Base-by-base conservation (phyloP, 2,888 invertebrate species). In the Scaptomyza cyrtandrae region DNA sequence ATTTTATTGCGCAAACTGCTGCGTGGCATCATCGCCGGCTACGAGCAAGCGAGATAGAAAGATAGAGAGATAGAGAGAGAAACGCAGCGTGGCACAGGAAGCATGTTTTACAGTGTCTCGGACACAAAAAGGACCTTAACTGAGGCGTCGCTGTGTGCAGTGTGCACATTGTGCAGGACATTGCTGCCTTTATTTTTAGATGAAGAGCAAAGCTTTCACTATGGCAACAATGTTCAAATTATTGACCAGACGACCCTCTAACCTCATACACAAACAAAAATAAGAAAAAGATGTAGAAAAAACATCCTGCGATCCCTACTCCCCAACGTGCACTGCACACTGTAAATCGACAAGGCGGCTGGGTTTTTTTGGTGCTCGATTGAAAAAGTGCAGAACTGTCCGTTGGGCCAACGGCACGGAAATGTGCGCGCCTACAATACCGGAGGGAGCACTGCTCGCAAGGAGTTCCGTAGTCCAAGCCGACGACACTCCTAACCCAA, bases 1-100 rank as follows among this genome's bases (percentile, higher is more conserved):
- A 91, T 91, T 92, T 89, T 88, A 90, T 90, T 90, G 90, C 89
- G 89, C 90, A 92, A 91, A 91, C 90, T 90, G 89, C 81, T 89
- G 86, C 89, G 83, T 80, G 73, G 78, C 84, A 68, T 78, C 65
- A 63, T 59, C 55, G 65, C 24, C 68, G 64, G 48, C 44, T 60
- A 59, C 46, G 60, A 33, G 44, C 41, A 24, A 65, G 10, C 19
- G 52, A 37, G 52, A 52, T 27, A 39, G 52, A 37, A 10, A 24
- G 14, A 24, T 3, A 24, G 24, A 14, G 10, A 11, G 50, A 37
- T 3, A 14, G 37, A 14, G 24, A 24, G n/a, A 10, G n/a, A n/a
- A 71, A 24, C 14, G 33, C 14, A 48, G 44, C 41, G 44, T 29
- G 16, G 60, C 65, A 49, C 71, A 63, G 54, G 52, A 71, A 88